phyloP scores from a whole-genome alignment of 2,113 vertebrate genomes.

The Loxodonta africana region DNA sequence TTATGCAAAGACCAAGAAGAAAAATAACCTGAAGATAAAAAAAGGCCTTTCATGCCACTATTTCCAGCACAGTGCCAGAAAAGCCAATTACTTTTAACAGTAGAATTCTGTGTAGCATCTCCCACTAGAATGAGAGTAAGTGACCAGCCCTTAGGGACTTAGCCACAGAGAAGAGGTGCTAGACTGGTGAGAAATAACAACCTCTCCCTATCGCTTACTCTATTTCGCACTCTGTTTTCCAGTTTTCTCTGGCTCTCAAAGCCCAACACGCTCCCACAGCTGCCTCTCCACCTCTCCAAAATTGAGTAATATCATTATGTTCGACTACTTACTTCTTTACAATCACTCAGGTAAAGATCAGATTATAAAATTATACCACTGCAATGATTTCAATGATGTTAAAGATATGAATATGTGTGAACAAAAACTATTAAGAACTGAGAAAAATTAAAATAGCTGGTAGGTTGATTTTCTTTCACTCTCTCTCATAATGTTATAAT shows the following conservation, averaged over 20 bases:
- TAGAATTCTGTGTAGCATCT: background rate
- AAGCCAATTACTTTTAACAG: conserved; percentile 28
- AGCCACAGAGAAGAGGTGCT: background rate
- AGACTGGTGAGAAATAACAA: background rate
- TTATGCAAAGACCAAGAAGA: conserved; percentile 35
- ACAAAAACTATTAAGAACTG: conserved; percentile 11
- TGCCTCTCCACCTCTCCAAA: background rate
- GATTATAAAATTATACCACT: conserved; percentile 19
- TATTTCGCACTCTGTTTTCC: background rate
- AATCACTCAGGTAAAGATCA: background rate
- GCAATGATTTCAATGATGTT: conserved; percentile 9
- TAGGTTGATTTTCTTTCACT: background rate
- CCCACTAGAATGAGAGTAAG: background rate
- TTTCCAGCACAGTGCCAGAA: conserved; percentile 13
- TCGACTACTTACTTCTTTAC: background rate
- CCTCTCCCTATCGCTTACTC: background rate
- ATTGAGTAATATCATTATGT: background rate
- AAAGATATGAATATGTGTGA: background rate
- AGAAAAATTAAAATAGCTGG: conserved; percentile 23
- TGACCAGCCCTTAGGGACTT: background rate
- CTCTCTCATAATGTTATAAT: background rate
- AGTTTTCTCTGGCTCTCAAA: background rate
- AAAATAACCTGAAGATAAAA: background rate
- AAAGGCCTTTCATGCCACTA: background rate
- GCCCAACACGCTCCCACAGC: background rate